Base-by-base conservation (phyloP, 2,797 vertebrate genomes). In the Meda fulgida region DNA sequence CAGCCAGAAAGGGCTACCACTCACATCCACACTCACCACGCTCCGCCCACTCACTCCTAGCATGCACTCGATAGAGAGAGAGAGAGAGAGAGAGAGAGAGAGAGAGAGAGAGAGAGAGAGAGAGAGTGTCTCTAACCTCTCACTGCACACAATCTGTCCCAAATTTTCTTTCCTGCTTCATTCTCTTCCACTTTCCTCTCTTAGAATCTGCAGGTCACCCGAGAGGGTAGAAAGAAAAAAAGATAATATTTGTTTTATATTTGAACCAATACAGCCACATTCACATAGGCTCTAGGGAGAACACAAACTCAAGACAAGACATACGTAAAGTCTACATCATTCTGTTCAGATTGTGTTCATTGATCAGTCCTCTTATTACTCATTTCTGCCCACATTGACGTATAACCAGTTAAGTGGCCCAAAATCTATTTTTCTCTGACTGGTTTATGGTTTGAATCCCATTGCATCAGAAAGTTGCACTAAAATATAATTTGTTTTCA, bases 91-190 rank as follows among this genome's bases (percentile, higher is more conserved):
- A 16, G 5, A 36, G 63, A 84, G 55, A 34, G 43, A 21, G n/a
- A 38, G 29, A 46, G 43, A 46, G 43, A 43, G 8, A 16, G 5
- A 77, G 31, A 34, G 31, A 23, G 31, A 67, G 78, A 83, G 0
- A n/a, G 21, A 75, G 10, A 77, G 36, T 53, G n/a, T 53, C 63
- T 53, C 60, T 67, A 67, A 84, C 31, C 63, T 38, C n/a, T 81
- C 4, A 34, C 46, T 29, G 55, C 16, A 14, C 18, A 18, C 31
- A 53, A 38, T 51, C 29, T 65, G 43, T 83, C 40, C 14, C 40
- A 48, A 36, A 23, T 26, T 46, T 19, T 83, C 63, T 60, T 83
- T 83, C 72, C 72, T 77, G 53, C 70, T 82, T 82, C 29, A 46
- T 73, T 76, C 23, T 26, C 1, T 48, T 21, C 3, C 26, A 21